Percentiles rank a stretch among this genome's conserved stretches.
phyloP scores from a whole-genome alignment of 2,888 invertebrate species.

The Stenchaetothrips biformis region DNA sequence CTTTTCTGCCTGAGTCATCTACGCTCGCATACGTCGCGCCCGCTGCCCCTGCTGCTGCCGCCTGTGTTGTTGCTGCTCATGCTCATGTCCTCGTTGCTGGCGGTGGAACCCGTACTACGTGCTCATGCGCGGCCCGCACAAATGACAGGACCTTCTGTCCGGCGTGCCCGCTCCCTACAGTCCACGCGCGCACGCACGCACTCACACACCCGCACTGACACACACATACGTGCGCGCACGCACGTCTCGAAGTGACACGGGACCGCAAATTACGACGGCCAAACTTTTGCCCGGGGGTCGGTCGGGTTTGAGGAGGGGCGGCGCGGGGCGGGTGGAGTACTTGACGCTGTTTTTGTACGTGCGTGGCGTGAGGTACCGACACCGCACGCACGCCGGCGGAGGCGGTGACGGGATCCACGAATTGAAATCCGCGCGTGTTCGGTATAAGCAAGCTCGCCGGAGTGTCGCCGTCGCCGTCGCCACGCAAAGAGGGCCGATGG shows the following conservation, averaged over 20 bases:
- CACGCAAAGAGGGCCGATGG: not conserved
- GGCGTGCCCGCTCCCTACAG: not conserved
- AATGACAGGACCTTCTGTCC: not conserved
- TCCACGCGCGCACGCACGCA: not conserved
- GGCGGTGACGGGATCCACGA: not conserved
- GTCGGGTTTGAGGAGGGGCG: not conserved
- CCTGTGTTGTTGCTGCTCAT: not conserved
- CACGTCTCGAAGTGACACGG: not conserved
- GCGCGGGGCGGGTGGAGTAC: not conserved
- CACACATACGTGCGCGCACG: not conserved
- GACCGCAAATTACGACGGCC: not conserved
- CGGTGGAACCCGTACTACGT: not conserved
- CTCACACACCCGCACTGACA: no score
- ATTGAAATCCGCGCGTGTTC: not conserved
- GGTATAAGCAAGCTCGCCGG: not conserved
- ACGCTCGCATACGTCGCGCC: not conserved
- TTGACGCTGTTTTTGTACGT: no score
- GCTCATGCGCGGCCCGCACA: not conserved
- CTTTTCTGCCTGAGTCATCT: slow-evolving; percentile 17
- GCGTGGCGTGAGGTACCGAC: not conserved
- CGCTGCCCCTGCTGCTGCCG: not conserved
- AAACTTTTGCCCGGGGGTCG: not conserved
- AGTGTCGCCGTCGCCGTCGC: no score
- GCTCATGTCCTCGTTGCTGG: not conserved
- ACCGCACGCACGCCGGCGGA: not conserved